A percentile compares a stretch with the other conserved stretches of the same genome.
Evolutionary conservation across 2,797 vertebrate species (phyloP).

Genomic region (Siniperca scherzeri): DNA sequence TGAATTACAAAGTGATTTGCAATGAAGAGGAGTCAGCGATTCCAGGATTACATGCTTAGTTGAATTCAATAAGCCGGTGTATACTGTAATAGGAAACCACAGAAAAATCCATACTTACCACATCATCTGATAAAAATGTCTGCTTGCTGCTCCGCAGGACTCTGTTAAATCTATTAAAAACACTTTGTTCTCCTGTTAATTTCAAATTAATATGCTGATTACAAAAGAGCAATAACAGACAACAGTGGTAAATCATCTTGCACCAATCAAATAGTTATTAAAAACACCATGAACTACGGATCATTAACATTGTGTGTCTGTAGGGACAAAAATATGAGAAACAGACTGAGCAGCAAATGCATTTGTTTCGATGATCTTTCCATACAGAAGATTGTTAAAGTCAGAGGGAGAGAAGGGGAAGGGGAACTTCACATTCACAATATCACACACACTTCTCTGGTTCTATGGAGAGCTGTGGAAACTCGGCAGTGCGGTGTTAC

Average conservation of each 20-base stretch:
- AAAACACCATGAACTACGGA: constrained; percentile 47
- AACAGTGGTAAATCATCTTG: constrained; percentile 57
- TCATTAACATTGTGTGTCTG: constrained; percentile 52
- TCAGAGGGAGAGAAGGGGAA: constrained; percentile 21
- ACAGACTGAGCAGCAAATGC: constrained; percentile 25
- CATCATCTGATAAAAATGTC: constrained; percentile 81
- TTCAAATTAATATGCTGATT: constrained; percentile 67
- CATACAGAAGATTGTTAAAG: constrained; percentile 37
- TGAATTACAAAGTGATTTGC: constrained; percentile 75
- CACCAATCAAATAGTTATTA: constrained; percentile 68
- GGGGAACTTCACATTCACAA: constrained; percentile 35
- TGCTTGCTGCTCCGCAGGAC: constrained; percentile 65
- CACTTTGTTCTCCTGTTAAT: constrained; percentile 65
- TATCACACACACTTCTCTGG: constrained; percentile 6
- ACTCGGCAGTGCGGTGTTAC: background rate
- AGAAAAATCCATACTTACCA: constrained; percentile 79
- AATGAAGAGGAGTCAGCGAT: constrained; percentile 78
- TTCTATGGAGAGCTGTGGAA: constrained; percentile 7
- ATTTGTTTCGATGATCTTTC: constrained; percentile 54
- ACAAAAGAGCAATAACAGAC: constrained; percentile 60
- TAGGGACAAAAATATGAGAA: constrained; percentile 42
- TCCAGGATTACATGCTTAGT: constrained; percentile 79
- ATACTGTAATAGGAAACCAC: constrained; percentile 77
- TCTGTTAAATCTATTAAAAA: constrained; percentile 79
- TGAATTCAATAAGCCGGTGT: constrained; percentile 75